Conservation (phyloP, 2,888 invertebrate genomes). For the Sphecodes monilicornis region DNA sequence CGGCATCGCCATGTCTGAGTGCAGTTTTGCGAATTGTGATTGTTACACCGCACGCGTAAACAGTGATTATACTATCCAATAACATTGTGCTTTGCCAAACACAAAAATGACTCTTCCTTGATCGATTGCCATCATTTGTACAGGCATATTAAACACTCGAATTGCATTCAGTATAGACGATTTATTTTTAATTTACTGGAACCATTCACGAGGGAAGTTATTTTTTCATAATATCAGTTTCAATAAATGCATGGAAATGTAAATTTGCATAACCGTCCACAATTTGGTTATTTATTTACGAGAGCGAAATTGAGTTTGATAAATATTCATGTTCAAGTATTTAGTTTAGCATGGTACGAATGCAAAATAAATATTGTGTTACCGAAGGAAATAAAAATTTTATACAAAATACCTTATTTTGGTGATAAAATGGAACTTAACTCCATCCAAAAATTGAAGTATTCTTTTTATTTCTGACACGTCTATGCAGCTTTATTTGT, state of each 20-base stretch:
- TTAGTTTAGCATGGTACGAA: no score
- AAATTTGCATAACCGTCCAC: not conserved
- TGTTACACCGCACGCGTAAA: not conserved
- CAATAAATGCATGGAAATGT: not conserved
- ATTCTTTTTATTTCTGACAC: no score
- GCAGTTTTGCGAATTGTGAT: slow-evolving; percentile 6
- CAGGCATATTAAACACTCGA: not conserved
- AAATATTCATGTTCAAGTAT: no score
- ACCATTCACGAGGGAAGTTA: not conserved
- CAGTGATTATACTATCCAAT: not conserved
- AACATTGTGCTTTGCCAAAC: not conserved
- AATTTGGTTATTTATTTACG: not conserved
- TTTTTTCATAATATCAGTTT: not conserved
- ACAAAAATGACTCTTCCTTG: not conserved
- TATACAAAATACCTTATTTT: no score
- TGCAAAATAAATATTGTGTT: no score
- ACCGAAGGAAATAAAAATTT: no score
- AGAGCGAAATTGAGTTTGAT: not conserved
- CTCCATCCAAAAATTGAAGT: no score
- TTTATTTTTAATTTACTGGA: not conserved
- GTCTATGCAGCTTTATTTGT: no score
- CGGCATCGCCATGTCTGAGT: not conserved
- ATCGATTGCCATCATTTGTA: not conserved
- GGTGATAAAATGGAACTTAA: no score
- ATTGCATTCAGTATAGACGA: not conserved